phyloP scores from a whole-genome alignment of 2,113 vertebrate genomes.

The Heterotilapia buettikoferi region DNA sequence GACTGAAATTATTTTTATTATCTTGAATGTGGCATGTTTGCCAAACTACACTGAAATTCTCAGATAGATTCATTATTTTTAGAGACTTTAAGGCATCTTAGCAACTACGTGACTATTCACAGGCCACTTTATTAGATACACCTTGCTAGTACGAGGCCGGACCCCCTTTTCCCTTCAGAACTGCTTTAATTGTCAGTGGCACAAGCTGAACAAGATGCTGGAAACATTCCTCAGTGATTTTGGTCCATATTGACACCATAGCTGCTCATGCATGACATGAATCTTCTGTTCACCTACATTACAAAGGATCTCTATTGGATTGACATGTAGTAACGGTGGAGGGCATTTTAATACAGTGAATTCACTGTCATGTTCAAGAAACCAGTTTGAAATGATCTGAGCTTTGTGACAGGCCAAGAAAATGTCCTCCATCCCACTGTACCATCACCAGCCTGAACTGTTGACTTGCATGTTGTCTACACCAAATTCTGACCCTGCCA shows the following conservation, averaged over 20 bases:
- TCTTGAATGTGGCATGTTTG: not conserved
- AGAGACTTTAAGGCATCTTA: not conserved
- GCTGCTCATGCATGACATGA: not conserved
- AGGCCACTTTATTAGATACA: not conserved
- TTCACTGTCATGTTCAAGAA: not conserved
- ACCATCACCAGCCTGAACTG: not conserved
- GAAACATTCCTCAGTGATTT: not conserved
- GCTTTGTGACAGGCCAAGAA: not conserved
- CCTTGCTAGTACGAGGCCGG: not conserved
- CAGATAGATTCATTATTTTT: not conserved
- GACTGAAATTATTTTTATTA: not conserved
- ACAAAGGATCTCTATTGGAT: not conserved
- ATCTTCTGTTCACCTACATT: not conserved
- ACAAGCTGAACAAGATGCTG: not conserved
- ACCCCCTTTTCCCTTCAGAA: not conserved
- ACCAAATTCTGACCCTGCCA: not conserved
- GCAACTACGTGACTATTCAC: not conserved
- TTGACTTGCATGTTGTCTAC: not conserved
- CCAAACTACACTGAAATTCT: not conserved
- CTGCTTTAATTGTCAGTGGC: not conserved
- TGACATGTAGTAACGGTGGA: not conserved
- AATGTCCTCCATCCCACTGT: not conserved
- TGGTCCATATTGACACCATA: not conserved
- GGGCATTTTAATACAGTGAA: not conserved
- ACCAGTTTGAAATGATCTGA: fast-evolving